Percentiles rank a stretch among this genome's conserved stretches.
These are phyloP conservation scores for Ellobius talpinus DNA, from an alignment of 2,113 vertebrate genomes.

Conservation along the genomic window DNA sequence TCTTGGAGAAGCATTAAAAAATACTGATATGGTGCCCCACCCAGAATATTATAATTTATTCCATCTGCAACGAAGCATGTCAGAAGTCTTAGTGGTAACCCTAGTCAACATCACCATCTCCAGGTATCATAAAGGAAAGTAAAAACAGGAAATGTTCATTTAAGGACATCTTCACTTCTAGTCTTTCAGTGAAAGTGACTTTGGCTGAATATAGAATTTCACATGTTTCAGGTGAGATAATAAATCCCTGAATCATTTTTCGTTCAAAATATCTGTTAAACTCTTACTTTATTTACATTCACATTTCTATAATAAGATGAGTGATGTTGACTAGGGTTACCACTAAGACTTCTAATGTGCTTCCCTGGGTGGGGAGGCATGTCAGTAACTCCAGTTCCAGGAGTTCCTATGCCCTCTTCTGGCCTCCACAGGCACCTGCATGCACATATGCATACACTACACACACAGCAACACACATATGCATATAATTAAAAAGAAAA, in stretches of 20 bases:
- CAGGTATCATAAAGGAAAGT: too few species aligned
- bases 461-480: neutral
- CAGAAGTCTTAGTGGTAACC: neutral
- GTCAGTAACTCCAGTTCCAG: neutral
- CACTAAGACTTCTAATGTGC: neutral
- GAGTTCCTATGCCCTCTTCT: neutral
- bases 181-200: neutral
- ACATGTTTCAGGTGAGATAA: neutral
- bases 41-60: conserved; percentile 10
- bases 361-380: neutral
- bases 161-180: conserved; percentile 11
- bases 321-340: neutral
- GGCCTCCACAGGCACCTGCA: neutral
- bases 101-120: neutral
- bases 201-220: conserved; percentile 22
- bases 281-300: neutral
- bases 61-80: neutral
- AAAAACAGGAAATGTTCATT: too few species aligned
- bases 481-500: neutral
- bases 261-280: conserved; percentile 2
- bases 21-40: neutral
- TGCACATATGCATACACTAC: neutral
- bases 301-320: neutral
- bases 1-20: neutral
- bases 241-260: neutral